Conservation (phyloP, 2,888 invertebrate genomes). For the Sminthurides aquaticus region DNA sequence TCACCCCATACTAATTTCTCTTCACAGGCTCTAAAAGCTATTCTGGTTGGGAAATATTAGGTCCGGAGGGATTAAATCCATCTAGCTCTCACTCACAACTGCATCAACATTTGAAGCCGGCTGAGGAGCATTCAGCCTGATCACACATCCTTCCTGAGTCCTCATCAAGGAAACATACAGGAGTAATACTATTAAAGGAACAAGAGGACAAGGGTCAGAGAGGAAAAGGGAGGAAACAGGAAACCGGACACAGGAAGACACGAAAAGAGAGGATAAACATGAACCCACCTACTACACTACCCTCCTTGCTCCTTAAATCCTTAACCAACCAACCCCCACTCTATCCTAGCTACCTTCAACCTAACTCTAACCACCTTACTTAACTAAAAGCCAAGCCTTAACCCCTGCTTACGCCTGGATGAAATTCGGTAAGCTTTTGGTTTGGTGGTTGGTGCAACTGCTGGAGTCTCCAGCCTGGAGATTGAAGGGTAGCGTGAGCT, state of each 20-base stretch:
- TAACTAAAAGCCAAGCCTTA: not conserved
- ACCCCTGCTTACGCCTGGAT: too few species aligned
- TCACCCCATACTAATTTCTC: conserved; percentile 3
- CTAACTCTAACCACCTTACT: not conserved
- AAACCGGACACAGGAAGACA: conserved; percentile 21
- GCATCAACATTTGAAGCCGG: not conserved
- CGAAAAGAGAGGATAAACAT: conserved; percentile 9
- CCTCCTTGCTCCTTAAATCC: not conserved
- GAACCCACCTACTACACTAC: not conserved
- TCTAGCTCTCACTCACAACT: not conserved
- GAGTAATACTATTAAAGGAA: not conserved
- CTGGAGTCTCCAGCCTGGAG: too few species aligned
- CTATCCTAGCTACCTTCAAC: not conserved
- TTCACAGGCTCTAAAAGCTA: conserved; percentile 2
- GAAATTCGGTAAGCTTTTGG: too few species aligned
- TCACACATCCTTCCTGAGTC: not conserved
- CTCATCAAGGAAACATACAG: not conserved
- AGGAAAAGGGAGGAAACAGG: conserved; percentile 19
- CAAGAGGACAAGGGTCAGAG: not conserved
- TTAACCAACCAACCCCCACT: not conserved
- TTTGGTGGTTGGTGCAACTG: too few species aligned
- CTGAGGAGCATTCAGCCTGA: not conserved
- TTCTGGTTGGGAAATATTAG: not conserved
- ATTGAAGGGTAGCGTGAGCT: too few species aligned
- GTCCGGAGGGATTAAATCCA: conserved; percentile 7